Evolutionary conservation across 1,140 invertebrate genomes (phyloP), one percentile per base, ranked within the genome.

Genomic region (Grapholita molesta): DNA sequence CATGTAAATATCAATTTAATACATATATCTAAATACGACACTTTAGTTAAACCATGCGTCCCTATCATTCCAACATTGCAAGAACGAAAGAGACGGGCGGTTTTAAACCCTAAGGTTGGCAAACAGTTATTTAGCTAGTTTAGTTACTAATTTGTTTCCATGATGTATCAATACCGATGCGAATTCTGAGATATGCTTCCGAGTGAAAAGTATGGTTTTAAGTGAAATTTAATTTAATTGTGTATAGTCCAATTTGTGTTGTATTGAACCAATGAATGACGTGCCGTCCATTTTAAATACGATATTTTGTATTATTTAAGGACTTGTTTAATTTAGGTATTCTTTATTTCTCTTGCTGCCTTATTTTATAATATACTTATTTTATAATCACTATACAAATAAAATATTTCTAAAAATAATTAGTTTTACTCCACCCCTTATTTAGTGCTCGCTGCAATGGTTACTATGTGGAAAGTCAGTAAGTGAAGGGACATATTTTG

Each of bases 231-330:
- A n/a, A n/a, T n/a, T n/a, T n/a, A n/a, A 35, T 5, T 38, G 35
- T n/a, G 12, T 38, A 38, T 38, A n/a, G n/a, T n/a, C 12, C 2
- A 38, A n/a, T n/a, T n/a, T n/a, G n/a, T n/a, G n/a, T 18, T 48
- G n/a, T 15, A 42, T 15, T 48, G 7, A 21, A 48, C 18, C 42
- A 48, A 48, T 48, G 9, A 6, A 35, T 11, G 42, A 18, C 42
- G 38, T 72, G 68, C 68, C 71, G 68, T 73, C 68, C 71, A 73
- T 53, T 53, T 65, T 18, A 21, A 48, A 48, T 48, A n/a, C 8
- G 7, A n/a, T n/a, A 25, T 64, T 64, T 64, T 64, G n/a, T 65
- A 64, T 68, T 61, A 24, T 68, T 32, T 25, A 3, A 67, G 28
- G 35, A 64, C 23, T 66, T 25, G 3, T 5, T 66, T 48, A 38